These are phyloP conservation scores for Engystomops pustulosus DNA, from an alignment of 2,113 vertebrate genomes.

Conservation along the genomic window DNA sequence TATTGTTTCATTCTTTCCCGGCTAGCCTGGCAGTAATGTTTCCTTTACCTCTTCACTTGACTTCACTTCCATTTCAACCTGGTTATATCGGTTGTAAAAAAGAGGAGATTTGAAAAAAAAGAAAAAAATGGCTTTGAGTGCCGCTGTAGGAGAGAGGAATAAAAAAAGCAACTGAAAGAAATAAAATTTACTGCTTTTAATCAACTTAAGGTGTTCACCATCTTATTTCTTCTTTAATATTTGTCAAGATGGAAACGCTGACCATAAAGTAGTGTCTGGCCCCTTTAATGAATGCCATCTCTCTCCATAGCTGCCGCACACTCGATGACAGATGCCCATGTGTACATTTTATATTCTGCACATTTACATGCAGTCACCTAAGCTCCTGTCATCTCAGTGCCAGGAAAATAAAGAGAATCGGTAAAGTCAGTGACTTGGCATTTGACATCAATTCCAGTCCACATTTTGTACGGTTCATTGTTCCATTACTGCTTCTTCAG, in stretches of 20 bases:
- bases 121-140: slow-evolving; percentile 11
- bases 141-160: slow-evolving; percentile 1
- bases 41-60: slow-evolving; percentile 42
- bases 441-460: slow-evolving; percentile 3
- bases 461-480: neutral
- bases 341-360: neutral
- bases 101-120: slow-evolving; percentile 23
- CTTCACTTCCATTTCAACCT: slow-evolving; percentile 41
- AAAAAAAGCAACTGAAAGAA: slow-evolving; percentile 30
- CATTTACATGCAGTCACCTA: neutral
- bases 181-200: slow-evolving; percentile 52
- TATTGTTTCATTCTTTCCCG: neutral
- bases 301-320: neutral
- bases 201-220: slow-evolving; percentile 41
- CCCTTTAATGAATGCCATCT: slow-evolving; percentile 22
- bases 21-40: slow-evolving; percentile 32
- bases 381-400: neutral
- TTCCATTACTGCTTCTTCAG: neutral
- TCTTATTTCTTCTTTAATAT: slow-evolving; percentile 53
- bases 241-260: slow-evolving; percentile 34
- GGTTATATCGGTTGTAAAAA: slow-evolving; percentile 52
- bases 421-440: neutral
- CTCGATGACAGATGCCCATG: neutral
- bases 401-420: slow-evolving; percentile 10
- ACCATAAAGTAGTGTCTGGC: slow-evolving; percentile 24